These are phyloP conservation scores for Xiphydria camelus DNA, from an alignment of 2,888 invertebrate species.

Conservation along the genomic window DNA sequence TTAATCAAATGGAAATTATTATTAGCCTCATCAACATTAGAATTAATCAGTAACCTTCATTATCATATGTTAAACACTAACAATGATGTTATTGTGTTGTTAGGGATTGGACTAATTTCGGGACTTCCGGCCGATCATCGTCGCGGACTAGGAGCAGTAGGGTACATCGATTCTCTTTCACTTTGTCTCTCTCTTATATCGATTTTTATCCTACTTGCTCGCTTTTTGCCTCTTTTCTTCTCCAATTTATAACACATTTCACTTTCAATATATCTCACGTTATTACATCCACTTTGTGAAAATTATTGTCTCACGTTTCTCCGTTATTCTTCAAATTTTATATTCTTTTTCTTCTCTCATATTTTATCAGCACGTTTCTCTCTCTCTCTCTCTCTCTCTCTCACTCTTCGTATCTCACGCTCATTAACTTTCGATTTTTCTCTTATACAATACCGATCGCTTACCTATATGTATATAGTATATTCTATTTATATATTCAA, in stretches of 20 bases:
- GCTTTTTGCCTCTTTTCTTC: slow-evolving; percentile 6
- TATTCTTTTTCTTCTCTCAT: slow-evolving; percentile 3
- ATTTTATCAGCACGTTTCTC: slow-evolving; percentile 3
- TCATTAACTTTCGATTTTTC: too few species aligned
- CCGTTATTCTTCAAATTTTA: too few species aligned
- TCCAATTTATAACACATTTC: slow-evolving; percentile 10
- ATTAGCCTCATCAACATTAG: too few species aligned
- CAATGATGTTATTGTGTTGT: slow-evolving; percentile 51
- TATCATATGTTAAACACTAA: too few species aligned
- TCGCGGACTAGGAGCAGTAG: slow-evolving; percentile 56
- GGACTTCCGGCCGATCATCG: slow-evolving; percentile 53
- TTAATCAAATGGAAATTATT: too few species aligned
- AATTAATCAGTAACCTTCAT: too few species aligned
- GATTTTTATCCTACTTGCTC: slow-evolving; percentile 9
- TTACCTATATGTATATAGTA: too few species aligned
- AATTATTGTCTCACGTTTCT: background rate
- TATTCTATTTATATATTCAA: too few species aligned
- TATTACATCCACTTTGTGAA: too few species aligned
- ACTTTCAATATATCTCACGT: too few species aligned
- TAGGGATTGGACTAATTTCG: slow-evolving; percentile 54
- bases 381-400: slow-evolving; percentile 2
- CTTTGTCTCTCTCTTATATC: slow-evolving; percentile 17
- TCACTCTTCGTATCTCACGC: too few species aligned
- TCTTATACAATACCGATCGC: too few species aligned
- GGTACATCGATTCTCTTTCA: slow-evolving; percentile 48